Conservation (phyloP, 1,140 invertebrate species). For the Megalopta genalis region DNA sequence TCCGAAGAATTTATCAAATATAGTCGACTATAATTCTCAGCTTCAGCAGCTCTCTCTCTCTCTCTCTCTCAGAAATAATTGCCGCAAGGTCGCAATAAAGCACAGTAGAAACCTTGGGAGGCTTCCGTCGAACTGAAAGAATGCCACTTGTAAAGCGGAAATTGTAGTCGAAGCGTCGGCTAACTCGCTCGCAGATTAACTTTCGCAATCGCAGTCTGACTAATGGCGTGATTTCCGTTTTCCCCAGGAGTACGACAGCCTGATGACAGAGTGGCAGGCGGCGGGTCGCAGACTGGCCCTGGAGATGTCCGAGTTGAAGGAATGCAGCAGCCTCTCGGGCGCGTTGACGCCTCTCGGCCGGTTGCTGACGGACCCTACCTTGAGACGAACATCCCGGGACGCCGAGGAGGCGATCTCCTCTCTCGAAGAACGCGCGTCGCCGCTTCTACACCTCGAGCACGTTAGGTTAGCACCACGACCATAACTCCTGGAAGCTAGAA, state of each 20-base stretch:
- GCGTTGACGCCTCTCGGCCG: conserved; percentile 77
- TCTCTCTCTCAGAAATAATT: no score
- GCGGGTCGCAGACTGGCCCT: conserved; percentile 76
- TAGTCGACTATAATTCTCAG: no score
- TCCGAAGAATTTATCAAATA: no score
- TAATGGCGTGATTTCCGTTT: no score
- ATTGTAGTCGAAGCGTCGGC: no score
- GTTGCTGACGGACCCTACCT: conserved; percentile 74
- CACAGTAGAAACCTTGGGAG: no score
- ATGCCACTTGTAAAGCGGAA: no score
- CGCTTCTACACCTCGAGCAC: conserved; percentile 73
- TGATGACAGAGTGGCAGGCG: conserved; percentile 78
- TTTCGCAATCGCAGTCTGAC: no score
- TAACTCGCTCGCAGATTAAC: no score
- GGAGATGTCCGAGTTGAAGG: conserved; percentile 78
- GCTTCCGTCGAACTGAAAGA: neutral
- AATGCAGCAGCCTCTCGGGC: conserved; percentile 74
- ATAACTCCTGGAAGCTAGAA: neutral
- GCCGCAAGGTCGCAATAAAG: no score
- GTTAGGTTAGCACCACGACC: conserved; percentile 62
- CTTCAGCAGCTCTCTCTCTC: no score
- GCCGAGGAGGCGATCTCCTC: conserved; percentile 72
- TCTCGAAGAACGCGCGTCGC: conserved; percentile 75
- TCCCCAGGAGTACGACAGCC: conserved; percentile 75
- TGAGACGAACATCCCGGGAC: conserved; percentile 75